Evolutionary conservation across 2,888 invertebrate species (phyloP), one percentile per base, ranked within the genome.

Genomic region (Hoplodrina blanda): DNA sequence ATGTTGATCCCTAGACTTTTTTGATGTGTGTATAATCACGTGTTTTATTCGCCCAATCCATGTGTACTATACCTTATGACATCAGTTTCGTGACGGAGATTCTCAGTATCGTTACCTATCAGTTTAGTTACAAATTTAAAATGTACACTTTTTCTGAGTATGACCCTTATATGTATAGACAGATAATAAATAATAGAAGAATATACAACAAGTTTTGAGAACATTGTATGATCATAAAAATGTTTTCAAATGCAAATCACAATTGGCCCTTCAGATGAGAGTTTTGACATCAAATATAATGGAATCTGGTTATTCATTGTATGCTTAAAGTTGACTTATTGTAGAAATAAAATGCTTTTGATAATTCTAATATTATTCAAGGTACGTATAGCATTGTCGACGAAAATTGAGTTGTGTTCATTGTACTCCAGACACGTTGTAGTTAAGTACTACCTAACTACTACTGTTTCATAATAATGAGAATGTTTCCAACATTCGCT

Each of bases 171-270:
- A 37, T 37, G 37, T 37, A 37, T 25, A 25, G 25, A 25, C 2
- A 25, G 25, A 25, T 25, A 25, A 25, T 25, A 25, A 25, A 25
- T 1, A 3, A 41, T 41, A 15, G 11, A 17, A 69, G 20, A 20
- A 20, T 1, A 15, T 17, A 11, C 1, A 64, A 44, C 17, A 13
- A 50, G 50, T 59, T 54, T 59, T 59, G 10, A 62, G 15, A 62
- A 50, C 37, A 57, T 62, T 71, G 41, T 62, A 19, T 30, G 46
- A 25, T 49, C 19, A 3, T 62, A 52, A 72, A 69, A 69, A 62
- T 56, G 73, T 65, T 73, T 56, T 80, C 49, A 70, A 60, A 66
- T 80, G 68, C 54, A 71, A 80, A 73, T 56, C 25, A 49, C n/a
- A 4, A 46, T 25, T 37, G 17, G 10, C 20, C 46, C 1, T 54